These are phyloP conservation scores for Scalopus aquaticus DNA, from an alignment of 2,113 vertebrate genomes.

Conservation along the genomic window DNA sequence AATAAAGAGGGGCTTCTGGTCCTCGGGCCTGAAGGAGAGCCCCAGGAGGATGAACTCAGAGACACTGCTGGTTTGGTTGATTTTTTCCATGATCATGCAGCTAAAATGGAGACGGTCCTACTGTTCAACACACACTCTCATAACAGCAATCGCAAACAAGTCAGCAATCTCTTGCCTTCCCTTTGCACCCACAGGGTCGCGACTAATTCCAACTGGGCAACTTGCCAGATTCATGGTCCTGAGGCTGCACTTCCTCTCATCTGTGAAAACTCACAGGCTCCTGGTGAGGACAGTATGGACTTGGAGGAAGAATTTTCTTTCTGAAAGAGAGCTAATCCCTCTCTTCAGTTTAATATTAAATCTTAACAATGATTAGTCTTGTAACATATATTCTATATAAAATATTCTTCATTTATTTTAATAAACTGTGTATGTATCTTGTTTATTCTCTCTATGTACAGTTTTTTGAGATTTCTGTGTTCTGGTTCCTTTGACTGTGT, in stretches of 20 bases:
- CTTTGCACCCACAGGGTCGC: background rate
- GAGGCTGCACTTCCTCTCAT: background rate
- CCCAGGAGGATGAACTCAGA: constrained; percentile 75
- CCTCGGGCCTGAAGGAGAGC: background rate
- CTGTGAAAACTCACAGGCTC: background rate
- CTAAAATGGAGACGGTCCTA: background rate
- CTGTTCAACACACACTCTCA: background rate
- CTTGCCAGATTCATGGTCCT: background rate
- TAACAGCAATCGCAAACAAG: background rate
- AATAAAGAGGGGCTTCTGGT: constrained; percentile 54
- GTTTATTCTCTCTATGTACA: background rate
- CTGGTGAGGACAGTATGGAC: background rate
- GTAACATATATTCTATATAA: background rate
- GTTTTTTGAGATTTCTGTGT: background rate
- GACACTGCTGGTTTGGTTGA: constrained; percentile 31
- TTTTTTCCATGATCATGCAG: background rate
- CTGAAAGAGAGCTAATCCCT: background rate
- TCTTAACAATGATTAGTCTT: background rate
- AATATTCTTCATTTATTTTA: background rate
- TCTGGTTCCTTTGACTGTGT: background rate
- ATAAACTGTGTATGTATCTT: background rate
- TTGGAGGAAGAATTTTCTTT: background rate
- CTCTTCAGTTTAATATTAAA: background rate
- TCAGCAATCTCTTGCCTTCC: background rate
- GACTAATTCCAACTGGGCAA: too few species aligned